Base-by-base conservation (phyloP, 2,888 invertebrate species). In the Drosophila borealis region DNA sequence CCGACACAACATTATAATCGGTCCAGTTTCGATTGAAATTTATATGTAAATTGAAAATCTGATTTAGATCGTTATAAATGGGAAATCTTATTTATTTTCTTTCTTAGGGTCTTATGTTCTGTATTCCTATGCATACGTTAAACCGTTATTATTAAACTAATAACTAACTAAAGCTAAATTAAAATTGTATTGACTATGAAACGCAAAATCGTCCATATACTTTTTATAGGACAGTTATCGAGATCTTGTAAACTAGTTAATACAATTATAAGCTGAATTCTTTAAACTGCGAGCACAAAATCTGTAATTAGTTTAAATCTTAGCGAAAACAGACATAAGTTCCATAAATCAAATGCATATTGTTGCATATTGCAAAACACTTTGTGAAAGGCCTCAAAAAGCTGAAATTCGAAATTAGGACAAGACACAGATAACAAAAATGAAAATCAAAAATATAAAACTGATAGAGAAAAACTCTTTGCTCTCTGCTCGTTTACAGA, bases 401-500 rank as follows among this genome's bases (percentile, higher is more conserved):
- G 49, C 29, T 44, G 51, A 57, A 64, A 34, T 64, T 46, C 49
- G 54, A 55, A 61, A 37, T 41, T 34, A 25, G 14, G 36, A 50
- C 53, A 54, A 11, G 19, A 34, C 14, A n/a, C 41, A 13, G 29
- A 50, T 45, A 49, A 41, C 1, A 5, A 45, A 76, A 55, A 34
- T n/a, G 55, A 63, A 61, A 51, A 21, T 41, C 9, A 13, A 34
- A 41, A 45, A 49, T 37, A 62, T 53, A 25, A 50, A 65, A 83
- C 80, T 86, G 77, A 83, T 81, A 59, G 82, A 68, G 71, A 76
- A 85, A 79, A 77, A 67, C 81, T 79, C 73, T 79, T 61, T 78
- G 69, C 67, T 84, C 68, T 82, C 78, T 87, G 81, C 75, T 81
- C 81, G 81, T 88, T 82, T 85, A 85, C 85, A 85, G 85, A 82